phyloP scores from a whole-genome alignment of 2,113 vertebrate species.

The Coracopsis vasa region DNA sequence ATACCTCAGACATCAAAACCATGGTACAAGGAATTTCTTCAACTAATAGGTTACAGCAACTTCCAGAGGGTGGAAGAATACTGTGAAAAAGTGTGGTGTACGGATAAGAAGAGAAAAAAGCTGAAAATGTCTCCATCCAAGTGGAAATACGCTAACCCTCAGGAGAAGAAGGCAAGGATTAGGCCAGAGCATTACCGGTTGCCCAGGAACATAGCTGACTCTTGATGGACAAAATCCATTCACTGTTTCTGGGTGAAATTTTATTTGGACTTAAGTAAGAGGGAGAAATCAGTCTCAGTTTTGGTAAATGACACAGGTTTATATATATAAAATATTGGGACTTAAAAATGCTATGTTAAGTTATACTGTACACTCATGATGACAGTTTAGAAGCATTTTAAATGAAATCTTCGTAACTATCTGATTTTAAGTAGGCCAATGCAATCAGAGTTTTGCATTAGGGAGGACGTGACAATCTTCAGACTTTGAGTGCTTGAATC shows the following conservation, averaged over 20 bases:
- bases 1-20: conserved; percentile 73
- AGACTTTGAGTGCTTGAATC: conserved; percentile 49
- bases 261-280: conserved; percentile 23
- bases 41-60: conserved; percentile 92
- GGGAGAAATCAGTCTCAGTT: neutral
- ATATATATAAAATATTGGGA: conserved; percentile 64
- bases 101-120: conserved; percentile 90
- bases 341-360: conserved; percentile 56
- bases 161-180: conserved; percentile 78
- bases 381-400: conserved; percentile 57
- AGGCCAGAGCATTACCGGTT: conserved; percentile 81
- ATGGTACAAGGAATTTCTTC: conserved; percentile 97
- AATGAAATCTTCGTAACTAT: neutral
- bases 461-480: conserved; percentile 30
- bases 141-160: conserved; percentile 81
- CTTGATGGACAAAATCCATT: conserved; percentile 65
- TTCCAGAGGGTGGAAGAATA: conserved; percentile 94
- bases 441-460: conserved; percentile 35
- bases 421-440: conserved; percentile 16
- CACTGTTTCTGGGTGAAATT: neutral
- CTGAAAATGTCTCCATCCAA: conserved; percentile 82
- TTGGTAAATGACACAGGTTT: conserved; percentile 36
- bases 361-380: conserved; percentile 50
- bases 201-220: conserved; percentile 83
- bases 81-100: conserved; percentile 96